Evolutionary conservation across 2,888 invertebrate genomes (phyloP).

Genomic region (Pammene fasciana): DNA sequence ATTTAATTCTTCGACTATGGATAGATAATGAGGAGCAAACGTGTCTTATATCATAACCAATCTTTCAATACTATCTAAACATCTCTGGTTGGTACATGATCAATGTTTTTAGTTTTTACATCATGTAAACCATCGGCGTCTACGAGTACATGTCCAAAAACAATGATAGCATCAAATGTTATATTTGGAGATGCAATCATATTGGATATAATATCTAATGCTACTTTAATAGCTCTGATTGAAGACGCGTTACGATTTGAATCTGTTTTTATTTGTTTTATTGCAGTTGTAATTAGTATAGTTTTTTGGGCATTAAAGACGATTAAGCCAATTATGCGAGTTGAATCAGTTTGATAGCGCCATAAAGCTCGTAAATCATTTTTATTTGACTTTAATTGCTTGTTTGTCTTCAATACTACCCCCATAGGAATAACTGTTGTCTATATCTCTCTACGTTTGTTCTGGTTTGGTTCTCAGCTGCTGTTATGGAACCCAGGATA

Average conservation of each 20-base stretch:
- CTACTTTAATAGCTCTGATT: conserved; percentile 77
- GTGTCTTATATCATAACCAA: neutral
- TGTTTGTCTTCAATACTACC: conserved; percentile 30
- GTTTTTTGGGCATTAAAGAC: conserved; percentile 36
- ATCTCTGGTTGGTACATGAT: conserved; percentile 2
- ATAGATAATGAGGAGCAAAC: neutral
- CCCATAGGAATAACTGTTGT: conserved; percentile 1
- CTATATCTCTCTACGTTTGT: neutral
- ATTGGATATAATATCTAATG: conserved; percentile 63
- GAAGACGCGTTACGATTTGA: conserved; percentile 53
- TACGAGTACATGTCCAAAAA: conserved; percentile 15
- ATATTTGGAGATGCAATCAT: conserved; percentile 66
- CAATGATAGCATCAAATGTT: conserved; percentile 34
- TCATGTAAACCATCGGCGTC: conserved; percentile 12
- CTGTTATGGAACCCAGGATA: neutral
- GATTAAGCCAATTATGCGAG: conserved; percentile 37
- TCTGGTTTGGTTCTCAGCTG: neutral
- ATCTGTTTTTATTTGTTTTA: conserved; percentile 25
- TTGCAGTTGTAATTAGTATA: conserved; percentile 33
- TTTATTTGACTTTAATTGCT: conserved; percentile 39
- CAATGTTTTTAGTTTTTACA: conserved; percentile 11
- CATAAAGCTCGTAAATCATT: conserved; percentile 41
- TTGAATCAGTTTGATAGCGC: conserved; percentile 33
- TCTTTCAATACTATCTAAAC: conserved; percentile 3
- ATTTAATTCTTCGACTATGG: neutral